Evolutionary conservation across 2,113 vertebrate species (phyloP).

Genomic region (Esox niger): DNA sequence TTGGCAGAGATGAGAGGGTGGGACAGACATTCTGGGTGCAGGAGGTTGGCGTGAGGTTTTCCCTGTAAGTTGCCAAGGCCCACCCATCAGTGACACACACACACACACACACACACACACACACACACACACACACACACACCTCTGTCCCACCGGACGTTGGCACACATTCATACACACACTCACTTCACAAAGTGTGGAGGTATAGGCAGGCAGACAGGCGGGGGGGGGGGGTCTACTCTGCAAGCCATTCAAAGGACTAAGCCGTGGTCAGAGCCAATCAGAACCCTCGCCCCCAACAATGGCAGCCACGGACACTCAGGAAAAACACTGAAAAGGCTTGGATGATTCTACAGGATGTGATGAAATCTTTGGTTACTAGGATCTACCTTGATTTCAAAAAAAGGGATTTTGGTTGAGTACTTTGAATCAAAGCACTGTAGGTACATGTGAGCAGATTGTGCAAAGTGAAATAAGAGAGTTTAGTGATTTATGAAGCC

Average conservation of each 20-base stretch:
- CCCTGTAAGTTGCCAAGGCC: conserved; percentile 73
- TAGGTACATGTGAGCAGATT: conserved; percentile 60
- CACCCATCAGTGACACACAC: conserved; percentile 60
- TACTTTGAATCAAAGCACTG: conserved; percentile 63
- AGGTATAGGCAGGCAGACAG: conserved; percentile 74
- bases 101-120: too few species aligned
- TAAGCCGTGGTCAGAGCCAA: conserved; percentile 73
- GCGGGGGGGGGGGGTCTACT: conserved; percentile 65
- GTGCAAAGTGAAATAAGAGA: conserved; percentile 46
- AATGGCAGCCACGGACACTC: conserved; percentile 68
- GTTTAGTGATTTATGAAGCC: conserved; percentile 78
- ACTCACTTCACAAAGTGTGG: conserved; percentile 69
- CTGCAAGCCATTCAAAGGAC: conserved; percentile 76
- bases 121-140: conserved; percentile 35
- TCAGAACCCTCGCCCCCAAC: conserved; percentile 55
- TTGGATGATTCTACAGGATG: conserved; percentile 59
- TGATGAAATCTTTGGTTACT: conserved; percentile 65
- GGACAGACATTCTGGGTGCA: conserved; percentile 52
- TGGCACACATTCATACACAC: conserved; percentile 39
- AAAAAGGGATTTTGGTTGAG: conserved; percentile 48
- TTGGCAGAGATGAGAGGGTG: conserved; percentile 26
- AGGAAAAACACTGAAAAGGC: conserved; percentile 41
- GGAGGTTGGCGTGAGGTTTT: conserved; percentile 65
- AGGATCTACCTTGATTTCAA: conserved; percentile 65
- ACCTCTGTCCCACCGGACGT: conserved; percentile 51